phyloP scores from a whole-genome alignment of 2,888 invertebrate genomes.

The Campopleginae sp. region DNA sequence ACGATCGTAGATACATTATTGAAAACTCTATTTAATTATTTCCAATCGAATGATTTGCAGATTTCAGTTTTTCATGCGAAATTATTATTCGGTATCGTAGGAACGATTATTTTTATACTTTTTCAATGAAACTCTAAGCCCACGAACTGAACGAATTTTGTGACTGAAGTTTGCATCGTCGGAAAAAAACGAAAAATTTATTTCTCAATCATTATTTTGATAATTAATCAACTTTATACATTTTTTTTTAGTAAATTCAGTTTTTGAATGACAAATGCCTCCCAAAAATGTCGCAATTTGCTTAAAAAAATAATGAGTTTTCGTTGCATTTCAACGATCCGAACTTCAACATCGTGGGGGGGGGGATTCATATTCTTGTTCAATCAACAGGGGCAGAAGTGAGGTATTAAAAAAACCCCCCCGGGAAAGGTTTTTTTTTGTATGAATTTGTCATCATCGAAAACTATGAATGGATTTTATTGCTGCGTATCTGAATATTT shows the following conservation, averaged over 20 bases:
- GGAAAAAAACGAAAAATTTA: too few species aligned
- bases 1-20: neutral
- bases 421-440: neutral
- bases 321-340: too few species aligned
- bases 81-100: too few species aligned
- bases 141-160: neutral
- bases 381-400: neutral
- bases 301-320: too few species aligned
- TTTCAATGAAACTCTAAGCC: neutral
- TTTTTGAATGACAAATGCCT: too few species aligned
- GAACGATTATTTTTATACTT: too few species aligned
- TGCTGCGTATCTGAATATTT: neutral
- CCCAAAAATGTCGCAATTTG: too few species aligned
- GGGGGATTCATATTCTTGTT: too few species aligned
- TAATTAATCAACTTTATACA: too few species aligned
- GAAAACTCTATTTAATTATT: neutral
- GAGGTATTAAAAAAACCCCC: neutral
- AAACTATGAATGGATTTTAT: neutral
- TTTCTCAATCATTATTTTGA: too few species aligned
- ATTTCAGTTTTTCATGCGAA: neutral
- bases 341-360: neutral
- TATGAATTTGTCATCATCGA: neutral
- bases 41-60: neutral
- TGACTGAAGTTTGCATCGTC: too few species aligned
- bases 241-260: too few species aligned